Evolutionary conservation across 2,888 invertebrate genomes (phyloP), one percentile per base, ranked within the genome.

Genomic region (Polyommatus iphigenia): DNA sequence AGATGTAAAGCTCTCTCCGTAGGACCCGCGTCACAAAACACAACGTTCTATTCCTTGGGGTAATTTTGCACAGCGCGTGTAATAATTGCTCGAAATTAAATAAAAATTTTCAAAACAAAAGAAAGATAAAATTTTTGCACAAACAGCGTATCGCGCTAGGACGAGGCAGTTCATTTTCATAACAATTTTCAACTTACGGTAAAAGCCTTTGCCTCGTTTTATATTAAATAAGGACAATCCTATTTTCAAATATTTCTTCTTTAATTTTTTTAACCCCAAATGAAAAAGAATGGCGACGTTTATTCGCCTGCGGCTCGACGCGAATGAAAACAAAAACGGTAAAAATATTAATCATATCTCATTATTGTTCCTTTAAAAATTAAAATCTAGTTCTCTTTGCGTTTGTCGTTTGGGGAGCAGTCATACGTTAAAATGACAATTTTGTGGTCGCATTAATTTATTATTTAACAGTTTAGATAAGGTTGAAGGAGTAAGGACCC

Each of bases 81-180:
- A 93, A 93, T 93, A 91, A 93, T 93, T 93, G 92, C 90, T 87
- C 83, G 85, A 91, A 93, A 93, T 93, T 92, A 93, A 93, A 93
- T 92, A 91, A 91, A 87, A 92, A 90, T 91, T 90, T 91, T 92
- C 90, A 91, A 90, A 90, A 92, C 90, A 91, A 90, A 46, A 90
- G 90, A 90, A 91, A 89, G 88, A 89, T 87, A 88, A 90, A 90
- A 88, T 88, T 87, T 86, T 86, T 83, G 86, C 87, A 85, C 85
- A 86, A 87, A 88, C 86, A 82, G 86, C 85, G 87, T 87, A 89
- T 89, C 89, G 86, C 86, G 87, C 85, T 86, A 84, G 85, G 82
- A 86, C 85, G 88, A 85, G 87, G 86, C 86, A 88, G 87, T 88
- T 89, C 88, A 87, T 89, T 89, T 87, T 87, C 85, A 87, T 86